These are phyloP conservation scores for Brachyhypopomus gauderio DNA, from an alignment of 2,113 vertebrate genomes.

Conservation along the genomic window DNA sequence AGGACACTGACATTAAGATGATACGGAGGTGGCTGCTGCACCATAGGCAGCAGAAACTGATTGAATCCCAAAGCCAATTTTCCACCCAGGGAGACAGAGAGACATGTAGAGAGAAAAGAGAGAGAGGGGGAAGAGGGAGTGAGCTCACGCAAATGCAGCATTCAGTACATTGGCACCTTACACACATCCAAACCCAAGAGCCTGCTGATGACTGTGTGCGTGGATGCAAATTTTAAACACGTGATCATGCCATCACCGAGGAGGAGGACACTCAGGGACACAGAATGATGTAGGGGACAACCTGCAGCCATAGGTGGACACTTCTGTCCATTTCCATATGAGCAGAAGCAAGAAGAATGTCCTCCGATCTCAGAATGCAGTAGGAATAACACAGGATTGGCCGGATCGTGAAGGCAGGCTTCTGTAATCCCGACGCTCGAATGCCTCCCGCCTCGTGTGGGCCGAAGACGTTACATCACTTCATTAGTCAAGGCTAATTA, in stretches of 20 bases:
- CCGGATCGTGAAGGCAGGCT: not conserved
- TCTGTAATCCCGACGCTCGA: conserved; percentile 20
- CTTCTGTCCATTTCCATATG: too few relatives aligned
- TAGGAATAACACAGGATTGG: not conserved
- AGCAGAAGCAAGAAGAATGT: not conserved
- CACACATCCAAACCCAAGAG: too few relatives aligned
- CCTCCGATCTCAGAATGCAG: not conserved
- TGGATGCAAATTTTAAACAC: not conserved
- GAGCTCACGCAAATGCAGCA: conserved; percentile 43
- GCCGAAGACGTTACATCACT: conserved; percentile 42
- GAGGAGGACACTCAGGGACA: not conserved
- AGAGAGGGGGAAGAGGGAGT: not conserved
- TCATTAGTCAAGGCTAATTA: conserved; percentile 52
- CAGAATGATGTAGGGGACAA: not conserved
- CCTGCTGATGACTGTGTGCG: too few relatives aligned
- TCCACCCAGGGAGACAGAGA: conserved; percentile 49
- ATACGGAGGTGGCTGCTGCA: conserved; percentile 49
- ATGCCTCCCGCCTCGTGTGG: conserved; percentile 23
- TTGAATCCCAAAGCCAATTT: conserved; percentile 67
- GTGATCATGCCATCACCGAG: conserved; percentile 62
- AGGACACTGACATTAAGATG: conserved; percentile 56
- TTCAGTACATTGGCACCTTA: too few relatives aligned
- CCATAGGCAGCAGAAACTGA: conserved; percentile 60
- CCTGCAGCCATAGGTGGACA: not conserved
- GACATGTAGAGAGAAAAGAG: not conserved